Percentiles rank a stretch among this genome's conserved stretches.
Evolutionary conservation across 2,113 vertebrate species (phyloP).

Genomic region (Herpailurus yagouaroundi): DNA sequence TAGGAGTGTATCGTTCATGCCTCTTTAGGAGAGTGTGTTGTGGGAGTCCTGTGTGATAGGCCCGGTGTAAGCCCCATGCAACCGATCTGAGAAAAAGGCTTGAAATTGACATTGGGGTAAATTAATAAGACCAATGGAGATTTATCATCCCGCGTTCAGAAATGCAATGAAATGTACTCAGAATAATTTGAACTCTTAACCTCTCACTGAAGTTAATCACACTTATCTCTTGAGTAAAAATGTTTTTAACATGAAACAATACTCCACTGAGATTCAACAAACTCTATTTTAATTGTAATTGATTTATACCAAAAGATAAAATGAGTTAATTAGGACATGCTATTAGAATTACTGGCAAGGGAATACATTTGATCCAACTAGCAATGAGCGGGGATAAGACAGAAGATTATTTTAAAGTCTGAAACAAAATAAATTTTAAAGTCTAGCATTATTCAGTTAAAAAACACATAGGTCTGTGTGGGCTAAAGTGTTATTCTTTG

Average conservation of each 20-base stretch:
- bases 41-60: neutral
- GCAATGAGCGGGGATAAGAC: conserved; percentile 70
- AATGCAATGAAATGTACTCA: conserved; percentile 57
- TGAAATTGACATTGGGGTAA: neutral
- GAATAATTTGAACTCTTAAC: conserved; percentile 83
- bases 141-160: neutral
- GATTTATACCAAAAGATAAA: conserved; percentile 87
- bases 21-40: neutral
- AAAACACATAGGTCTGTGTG: neutral
- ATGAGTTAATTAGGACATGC: conserved; percentile 86
- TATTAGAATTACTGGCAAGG: conserved; percentile 83
- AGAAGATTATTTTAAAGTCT: conserved; percentile 77
- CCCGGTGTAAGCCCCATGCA: too few species aligned
- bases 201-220: conserved; percentile 86
- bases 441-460: conserved; percentile 48
- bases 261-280: conserved; percentile 83
- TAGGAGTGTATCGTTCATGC: rapidly evolving
- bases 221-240: conserved; percentile 86
- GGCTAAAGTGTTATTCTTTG: neutral
- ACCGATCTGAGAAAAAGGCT: neutral
- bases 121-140: conserved; percentile 3
- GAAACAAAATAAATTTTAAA: conserved; percentile 79
- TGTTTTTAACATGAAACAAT: conserved; percentile 86
- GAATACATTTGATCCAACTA: conserved; percentile 76
- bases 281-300: conserved; percentile 89